phyloP scores from a whole-genome alignment of 2,797 vertebrate species.

The Diplodus puntazzo region DNA sequence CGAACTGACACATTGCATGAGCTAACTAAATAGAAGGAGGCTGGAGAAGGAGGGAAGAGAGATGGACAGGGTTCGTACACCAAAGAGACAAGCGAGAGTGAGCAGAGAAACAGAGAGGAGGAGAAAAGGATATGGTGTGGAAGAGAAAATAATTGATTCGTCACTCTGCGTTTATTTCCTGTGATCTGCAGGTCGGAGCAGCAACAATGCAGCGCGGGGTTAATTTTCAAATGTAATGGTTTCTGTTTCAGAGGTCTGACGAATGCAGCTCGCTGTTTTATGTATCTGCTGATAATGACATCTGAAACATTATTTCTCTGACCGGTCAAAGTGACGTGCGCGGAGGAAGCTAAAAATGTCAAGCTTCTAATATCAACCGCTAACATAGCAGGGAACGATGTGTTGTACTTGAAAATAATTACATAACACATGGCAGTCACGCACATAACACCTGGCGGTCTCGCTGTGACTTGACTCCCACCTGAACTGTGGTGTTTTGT shows the following conservation, averaged over 20 bases:
- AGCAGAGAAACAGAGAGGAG: conserved; percentile 38
- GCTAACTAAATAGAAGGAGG: conserved; percentile 49
- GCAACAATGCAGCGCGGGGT: conserved; percentile 41
- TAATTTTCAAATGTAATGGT: conserved; percentile 47
- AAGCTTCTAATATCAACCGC: conserved; percentile 39
- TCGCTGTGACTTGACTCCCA: conserved; percentile 36
- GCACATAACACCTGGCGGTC: conserved; percentile 40
- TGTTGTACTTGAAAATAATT: conserved; percentile 55
- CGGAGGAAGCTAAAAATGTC: conserved; percentile 9
- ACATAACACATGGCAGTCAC: conserved; percentile 45
- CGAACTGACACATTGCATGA: conserved; percentile 50
- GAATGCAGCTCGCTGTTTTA: conserved; percentile 13
- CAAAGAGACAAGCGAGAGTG: conserved; percentile 62
- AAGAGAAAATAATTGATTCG: conserved; percentile 69
- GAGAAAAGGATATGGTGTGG: conserved; percentile 44
- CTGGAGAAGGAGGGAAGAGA: conserved; percentile 44
- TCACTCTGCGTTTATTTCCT: conserved; percentile 66
- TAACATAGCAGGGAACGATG: conserved; percentile 42
- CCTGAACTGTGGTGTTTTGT: conserved; percentile 7
- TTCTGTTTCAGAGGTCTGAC: conserved; percentile 31
- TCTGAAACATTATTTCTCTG: conserved; percentile 32
- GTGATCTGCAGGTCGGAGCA: conserved; percentile 67
- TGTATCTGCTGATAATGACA: conserved; percentile 23
- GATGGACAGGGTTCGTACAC: conserved; percentile 54
- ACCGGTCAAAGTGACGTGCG: conserved; percentile 1